phyloP scores from a whole-genome alignment of 1,140 invertebrate species.

The Cylas formicarius region DNA sequence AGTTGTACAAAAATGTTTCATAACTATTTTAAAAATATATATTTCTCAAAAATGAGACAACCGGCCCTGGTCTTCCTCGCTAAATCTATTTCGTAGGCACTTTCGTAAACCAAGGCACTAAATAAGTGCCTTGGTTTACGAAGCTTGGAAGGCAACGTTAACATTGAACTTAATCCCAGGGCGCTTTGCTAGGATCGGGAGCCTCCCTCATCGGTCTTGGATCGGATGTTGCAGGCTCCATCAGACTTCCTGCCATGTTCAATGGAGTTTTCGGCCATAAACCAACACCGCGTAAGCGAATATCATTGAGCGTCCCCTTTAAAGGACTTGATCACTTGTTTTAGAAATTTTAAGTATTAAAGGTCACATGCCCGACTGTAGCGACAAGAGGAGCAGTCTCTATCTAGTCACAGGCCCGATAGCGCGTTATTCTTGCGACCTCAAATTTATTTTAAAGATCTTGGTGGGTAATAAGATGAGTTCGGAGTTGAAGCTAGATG shows the following conservation, averaged over 20 bases:
- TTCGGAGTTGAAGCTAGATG: constrained; percentile 38
- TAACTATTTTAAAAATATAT: too few relatives aligned
- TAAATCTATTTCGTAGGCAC: too few relatives aligned
- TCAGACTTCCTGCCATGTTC: constrained; percentile 76
- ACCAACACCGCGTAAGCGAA: constrained; percentile 55
- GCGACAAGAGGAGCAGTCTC: constrained; percentile 37
- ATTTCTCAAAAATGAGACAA: too few relatives aligned
- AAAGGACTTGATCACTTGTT: constrained; percentile 10
- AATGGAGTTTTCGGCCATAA: constrained; percentile 88
- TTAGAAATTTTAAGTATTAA: constrained; percentile 47
- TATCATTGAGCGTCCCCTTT: neutral
- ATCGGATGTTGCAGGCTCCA: constrained; percentile 80
- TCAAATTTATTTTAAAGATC: constrained; percentile 55
- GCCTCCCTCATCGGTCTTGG: constrained; percentile 75
- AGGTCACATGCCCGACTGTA: constrained; percentile 51
- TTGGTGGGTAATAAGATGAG: constrained; percentile 48
- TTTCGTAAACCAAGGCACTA: too few relatives aligned
- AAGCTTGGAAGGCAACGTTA: too few relatives aligned
- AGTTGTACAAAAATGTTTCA: too few relatives aligned
- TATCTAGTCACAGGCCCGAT: constrained; percentile 63
- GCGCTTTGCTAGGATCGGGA: constrained; percentile 59
- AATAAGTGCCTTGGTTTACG: too few relatives aligned
- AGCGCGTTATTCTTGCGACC: constrained; percentile 68
- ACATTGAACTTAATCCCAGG: constrained; percentile 44
- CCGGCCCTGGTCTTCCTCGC: too few relatives aligned